Evolutionary conservation across 2,113 vertebrate genomes (phyloP), one percentile per base, ranked within the genome.

Genomic region (Nerophis lumbriciformis): DNA sequence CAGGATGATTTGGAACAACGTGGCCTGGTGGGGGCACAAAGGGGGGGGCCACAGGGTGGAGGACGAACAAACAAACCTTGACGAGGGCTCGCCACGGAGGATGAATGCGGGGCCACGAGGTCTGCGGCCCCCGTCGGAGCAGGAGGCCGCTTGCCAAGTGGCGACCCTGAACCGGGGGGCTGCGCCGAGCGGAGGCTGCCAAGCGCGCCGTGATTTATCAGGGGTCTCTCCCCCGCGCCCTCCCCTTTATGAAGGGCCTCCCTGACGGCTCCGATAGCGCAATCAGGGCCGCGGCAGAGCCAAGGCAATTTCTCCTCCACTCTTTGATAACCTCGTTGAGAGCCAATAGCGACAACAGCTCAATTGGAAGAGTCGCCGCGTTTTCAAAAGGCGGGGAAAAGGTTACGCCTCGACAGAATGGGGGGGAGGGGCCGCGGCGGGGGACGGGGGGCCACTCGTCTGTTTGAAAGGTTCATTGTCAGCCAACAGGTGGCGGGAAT

Each of bases 221-320:
- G 77, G 87, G 86, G 90, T 82, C 67, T 70, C 86, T 89, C 77
- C 72, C 84, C 47, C 7, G 38, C 19, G 16, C 58, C 45, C 44
- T 37, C 21, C 35, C 59, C 80, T 92, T 90, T 90, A 90, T 90
- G 84, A 87, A 90, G 85, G 85, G 82, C 86, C 89, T 90, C 90
- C 90, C 90, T 90, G 90, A 90, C 87, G 90, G 83, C 87, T 83
- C 89, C 66, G 90, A 92, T 92, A 92, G 89, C 83, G 88, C 90
- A 92, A 92, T 92, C 90, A 90, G 88, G 88, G 84, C 88, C 68
- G 86, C 81, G 83, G 88, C 90, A 90, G 90, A 90, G 88, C 88
- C 86, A 81, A 89, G 84, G 87, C 90, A 90, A 91, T 92, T 92
- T 90, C 88, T 90, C 85, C 88, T 89, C 85, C 84, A 78, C 88